These are phyloP conservation scores for Motacilla tschutschensis DNA, from an alignment of 2,113 vertebrate species.

Conservation along the genomic window DNA sequence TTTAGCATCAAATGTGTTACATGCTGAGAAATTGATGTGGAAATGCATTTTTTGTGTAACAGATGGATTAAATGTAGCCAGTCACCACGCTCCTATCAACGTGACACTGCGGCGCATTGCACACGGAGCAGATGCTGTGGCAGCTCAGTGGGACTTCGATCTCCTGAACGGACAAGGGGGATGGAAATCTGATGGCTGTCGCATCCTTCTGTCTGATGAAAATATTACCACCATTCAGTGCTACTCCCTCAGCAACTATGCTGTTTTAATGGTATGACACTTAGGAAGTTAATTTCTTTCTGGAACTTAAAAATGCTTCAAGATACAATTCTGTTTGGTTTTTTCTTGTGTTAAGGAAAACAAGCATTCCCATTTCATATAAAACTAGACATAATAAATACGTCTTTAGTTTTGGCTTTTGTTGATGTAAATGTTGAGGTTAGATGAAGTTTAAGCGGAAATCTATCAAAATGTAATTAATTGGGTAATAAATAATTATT, in stretches of 20 bases:
- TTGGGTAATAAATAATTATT: not conserved
- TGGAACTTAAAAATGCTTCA: not conserved
- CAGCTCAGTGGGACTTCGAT: slow-evolving; percentile 91
- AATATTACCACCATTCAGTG: slow-evolving; percentile 93
- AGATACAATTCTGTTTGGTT: not conserved
- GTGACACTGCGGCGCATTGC: slow-evolving; percentile 87
- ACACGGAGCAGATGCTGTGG: slow-evolving; percentile 85
- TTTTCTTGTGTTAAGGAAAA: not conserved
- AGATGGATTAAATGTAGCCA: slow-evolving; percentile 80
- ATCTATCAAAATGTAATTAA: not conserved
- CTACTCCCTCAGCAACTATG: slow-evolving; percentile 90
- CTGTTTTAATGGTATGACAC: slow-evolving; percentile 86
- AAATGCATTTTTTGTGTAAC: slow-evolving; percentile 10
- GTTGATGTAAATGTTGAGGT: not conserved
- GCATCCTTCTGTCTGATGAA: slow-evolving; percentile 85
- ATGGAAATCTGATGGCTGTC: slow-evolving; percentile 91
- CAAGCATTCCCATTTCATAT: not conserved
- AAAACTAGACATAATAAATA: not conserved
- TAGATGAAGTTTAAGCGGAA: not conserved
- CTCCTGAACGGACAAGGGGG: slow-evolving; percentile 88
- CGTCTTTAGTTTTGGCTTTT: not conserved
- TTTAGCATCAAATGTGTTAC: not conserved
- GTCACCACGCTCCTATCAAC: slow-evolving; percentile 81
- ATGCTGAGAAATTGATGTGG: not conserved
- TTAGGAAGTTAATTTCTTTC: not conserved